Base-by-base conservation (phyloP, 2,113 vertebrate genomes). In the Lampris megalopsis region DNA sequence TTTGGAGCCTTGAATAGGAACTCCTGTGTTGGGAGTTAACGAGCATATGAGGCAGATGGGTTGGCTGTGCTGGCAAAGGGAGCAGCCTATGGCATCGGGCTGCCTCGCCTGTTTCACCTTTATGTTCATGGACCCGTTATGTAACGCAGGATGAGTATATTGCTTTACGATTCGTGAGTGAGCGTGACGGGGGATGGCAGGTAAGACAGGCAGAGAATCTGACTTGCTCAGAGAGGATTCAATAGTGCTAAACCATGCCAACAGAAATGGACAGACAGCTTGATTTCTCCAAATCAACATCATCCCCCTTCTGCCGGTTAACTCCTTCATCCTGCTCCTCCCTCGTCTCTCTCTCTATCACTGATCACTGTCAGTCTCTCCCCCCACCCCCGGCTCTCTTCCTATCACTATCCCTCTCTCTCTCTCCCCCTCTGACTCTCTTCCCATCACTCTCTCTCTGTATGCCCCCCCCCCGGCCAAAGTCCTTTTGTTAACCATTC, bases 401-500 rank as follows among this genome's bases (percentile, higher is more conserved):
- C 7, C 43, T 45, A 8, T 2, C 68, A 9, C 37, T 49, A 4
- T 13, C 1, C 4, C 45, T 11, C 42, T 6, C 36, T 43, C 42
- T 24, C 11, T 8, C 49, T 69, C 35, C 38, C 62, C 66, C 47
- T 59, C 59, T 50, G 11, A 3, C 43, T 45, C 36, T 35, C 58
- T 66, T 35, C 35, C 2, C 0, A 47, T 67, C 45, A 42, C 4
- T 58, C 10, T 1, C 8, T 45, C 24, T 41, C 1, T n/a, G 10
- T 52, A 24, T 24, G 24, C 11, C 7, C 40, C 47, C 35, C 66
- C 0, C 43, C 53, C 36, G 85, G 77, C 54, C 89, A 91, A 92
- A 92, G 89, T 92, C 86, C 88, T 73, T 24, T 40, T 56, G 78
- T 89, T 86, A 86, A 70, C 49, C 52, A 86, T 67, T 60, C 47